Conservation (phyloP, 2,888 invertebrate species). For the Apocheima hispidaria region DNA sequence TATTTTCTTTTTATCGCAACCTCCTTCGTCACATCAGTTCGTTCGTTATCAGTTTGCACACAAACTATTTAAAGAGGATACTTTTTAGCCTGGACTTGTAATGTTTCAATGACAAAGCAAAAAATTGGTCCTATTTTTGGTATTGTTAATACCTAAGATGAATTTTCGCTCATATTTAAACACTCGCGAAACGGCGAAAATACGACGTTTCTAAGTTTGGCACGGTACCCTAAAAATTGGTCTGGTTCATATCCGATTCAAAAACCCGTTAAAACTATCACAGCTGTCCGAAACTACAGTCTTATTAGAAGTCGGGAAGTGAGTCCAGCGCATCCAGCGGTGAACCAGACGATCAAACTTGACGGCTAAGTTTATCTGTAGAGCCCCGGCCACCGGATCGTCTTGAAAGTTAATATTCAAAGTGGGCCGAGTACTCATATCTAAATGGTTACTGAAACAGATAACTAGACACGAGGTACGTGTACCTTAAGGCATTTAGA, state of each 20-base stretch:
- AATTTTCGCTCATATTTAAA: too few relatives aligned
- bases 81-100: too few relatives aligned
- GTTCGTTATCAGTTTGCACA: too few relatives aligned
- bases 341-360: conserved; percentile 37
- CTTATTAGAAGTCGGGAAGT: conserved; percentile 22
- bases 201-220: too few relatives aligned
- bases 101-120: too few relatives aligned
- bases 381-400: conserved; percentile 15
- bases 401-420: conserved; percentile 35
- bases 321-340: conserved; percentile 33
- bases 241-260: background rate
- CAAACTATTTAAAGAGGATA: too few relatives aligned
- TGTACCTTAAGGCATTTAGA: background rate
- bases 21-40: too few relatives aligned
- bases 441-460: background rate
- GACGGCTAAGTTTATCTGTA: conserved; percentile 30
- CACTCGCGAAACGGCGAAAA: too few relatives aligned
- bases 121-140: too few relatives aligned
- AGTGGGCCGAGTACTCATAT: conserved; percentile 14
- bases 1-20: too few relatives aligned
- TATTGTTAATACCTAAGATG: too few relatives aligned
- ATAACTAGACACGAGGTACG: background rate
- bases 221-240: too few relatives aligned
- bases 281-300: conserved; percentile 10
- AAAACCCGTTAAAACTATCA: conserved; percentile 11